Conservation (phyloP, 2,797 vertebrate species). For the Platalea minor region DNA sequence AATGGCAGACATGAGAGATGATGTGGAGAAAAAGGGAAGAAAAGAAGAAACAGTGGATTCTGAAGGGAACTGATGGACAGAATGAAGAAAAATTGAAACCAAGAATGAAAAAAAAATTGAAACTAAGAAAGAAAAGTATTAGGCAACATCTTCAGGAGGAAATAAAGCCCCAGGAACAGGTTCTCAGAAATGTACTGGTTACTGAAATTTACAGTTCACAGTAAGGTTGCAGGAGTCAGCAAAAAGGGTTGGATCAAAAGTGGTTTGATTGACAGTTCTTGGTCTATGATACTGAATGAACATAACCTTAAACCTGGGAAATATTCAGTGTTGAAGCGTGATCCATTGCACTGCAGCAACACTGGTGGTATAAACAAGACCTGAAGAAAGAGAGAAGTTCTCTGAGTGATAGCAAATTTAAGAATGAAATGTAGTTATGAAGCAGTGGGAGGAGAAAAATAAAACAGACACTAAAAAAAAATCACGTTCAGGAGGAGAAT, state of each 20-base stretch:
- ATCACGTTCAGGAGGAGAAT: slow-evolving; percentile 1
- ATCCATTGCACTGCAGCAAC: background rate
- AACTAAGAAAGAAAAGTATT: background rate
- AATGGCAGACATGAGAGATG: background rate
- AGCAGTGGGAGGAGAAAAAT: slow-evolving; percentile 62
- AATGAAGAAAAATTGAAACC: background rate
- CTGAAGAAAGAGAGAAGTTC: background rate
- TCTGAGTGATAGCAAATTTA: slow-evolving; percentile 23
- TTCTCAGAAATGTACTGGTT: background rate
- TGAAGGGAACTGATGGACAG: background rate
- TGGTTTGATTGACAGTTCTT: background rate
- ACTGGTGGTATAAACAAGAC: slow-evolving; percentile 20
- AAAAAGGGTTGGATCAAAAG: background rate
- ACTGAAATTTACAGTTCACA: background rate
- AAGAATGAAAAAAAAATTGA: background rate
- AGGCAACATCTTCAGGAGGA: background rate
- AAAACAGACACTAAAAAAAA: slow-evolving; percentile 48
- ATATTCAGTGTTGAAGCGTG: background rate
- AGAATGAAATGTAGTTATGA: slow-evolving; percentile 59
- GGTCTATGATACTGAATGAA: background rate
- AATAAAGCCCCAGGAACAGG: background rate
- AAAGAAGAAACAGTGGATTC: background rate
- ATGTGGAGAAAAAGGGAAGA: background rate
- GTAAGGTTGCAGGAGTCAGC: background rate
- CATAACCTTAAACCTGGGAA: background rate